Base-by-base conservation (phyloP, 2,113 vertebrate genomes). In the Colinus virginianus region DNA sequence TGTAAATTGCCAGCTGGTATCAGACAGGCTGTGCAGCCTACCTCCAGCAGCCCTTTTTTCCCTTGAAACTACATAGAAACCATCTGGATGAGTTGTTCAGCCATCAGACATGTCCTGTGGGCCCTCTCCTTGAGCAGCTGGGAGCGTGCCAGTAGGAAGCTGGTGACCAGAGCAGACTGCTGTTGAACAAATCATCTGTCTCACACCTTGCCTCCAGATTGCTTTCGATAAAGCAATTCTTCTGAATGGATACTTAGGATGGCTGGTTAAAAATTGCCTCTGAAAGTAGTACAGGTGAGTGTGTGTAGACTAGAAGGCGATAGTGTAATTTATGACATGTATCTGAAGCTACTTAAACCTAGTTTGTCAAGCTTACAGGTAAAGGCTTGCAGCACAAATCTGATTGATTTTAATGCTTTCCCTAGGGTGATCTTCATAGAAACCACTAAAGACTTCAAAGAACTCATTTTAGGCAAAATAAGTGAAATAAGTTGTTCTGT, bases 371-470 rank as follows among this genome's bases (percentile, higher is more conserved):
- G 83, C 75, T 88, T 70, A 25, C 46, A 78, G 67, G 21, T 92
- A 88, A 95, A 96, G 34, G 23, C 85, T 94, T 93, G 48, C 45
- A 84, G 53, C 59, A 90, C 21, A 66, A 85, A 90, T 95, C 87
- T 97, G 74, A 97, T 71, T 84, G 38, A 91, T 86, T 95, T 88
- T 95, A 94, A 95, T 97, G 58, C 84, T 96, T 97, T 96, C 56
- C 88, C 81, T 91, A 98, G 96, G 90, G 66, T 74, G 88, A 86
- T 74, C 95, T 78, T 84, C 90, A 61, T 4, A 75, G 91, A 70
- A 94, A 40, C 88, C 90, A 43, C 67, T 70, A 46, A 87, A 95
- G 83, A 90, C 92, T 92, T 82, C 84, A 85, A n/a, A 85, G 23
- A 88, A 90, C 16, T 64, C 7, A 21, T 82, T 80, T 90, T 43